Base-by-base conservation (phyloP, 1,140 invertebrate species). In the Paraescarpia echinospica region DNA sequence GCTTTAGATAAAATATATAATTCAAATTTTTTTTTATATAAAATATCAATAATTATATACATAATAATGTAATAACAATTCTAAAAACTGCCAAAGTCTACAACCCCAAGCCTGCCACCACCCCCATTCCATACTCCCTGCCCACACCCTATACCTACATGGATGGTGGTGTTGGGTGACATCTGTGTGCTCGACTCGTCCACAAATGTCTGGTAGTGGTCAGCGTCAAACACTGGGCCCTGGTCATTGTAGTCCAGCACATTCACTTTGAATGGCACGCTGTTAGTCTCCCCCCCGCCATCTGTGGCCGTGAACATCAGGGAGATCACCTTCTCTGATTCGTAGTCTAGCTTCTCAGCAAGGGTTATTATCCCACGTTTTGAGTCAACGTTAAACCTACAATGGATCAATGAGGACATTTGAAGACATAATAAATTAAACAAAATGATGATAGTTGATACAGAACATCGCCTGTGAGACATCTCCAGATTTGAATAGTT, bases 221-320 rank as follows among this genome's bases (percentile, higher is more conserved):
- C 92, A 34, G 33, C 22, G 12, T 77, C 51, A 89, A 95, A 95
- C n/a, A 93, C 77, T 18, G 97, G 97, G 4, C 97, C 96, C 93
- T 97, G 96, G 93, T 97, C 97, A 95, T 98, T 98, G 33, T 97
- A 97, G 95, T 99, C 98, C 51, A 98, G 97, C 89, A 99, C 98
- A 1, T 97, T 98, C 35, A 99, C 98, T 98, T 97, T 95, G 41
- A 94, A 89, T 8, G 92, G 33, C n/a, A 89, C 48, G 33, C n/a
- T 12, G 41, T 12, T 34, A 8, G 33, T 27, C 0, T 31, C 12
- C 6, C 9, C 92, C 6, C 92, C 92, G 5, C 92, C 59, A 51
- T 92, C 92, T 14, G 92, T 92, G 92, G 92, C 92, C 92, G 41
- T 92, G 59, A 88, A 89, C 34, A 88, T 89, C 33, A 92, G 92